Base-by-base conservation (phyloP, 92 coral and sea anemone species). In the Zoanthus gigantus region DNA sequence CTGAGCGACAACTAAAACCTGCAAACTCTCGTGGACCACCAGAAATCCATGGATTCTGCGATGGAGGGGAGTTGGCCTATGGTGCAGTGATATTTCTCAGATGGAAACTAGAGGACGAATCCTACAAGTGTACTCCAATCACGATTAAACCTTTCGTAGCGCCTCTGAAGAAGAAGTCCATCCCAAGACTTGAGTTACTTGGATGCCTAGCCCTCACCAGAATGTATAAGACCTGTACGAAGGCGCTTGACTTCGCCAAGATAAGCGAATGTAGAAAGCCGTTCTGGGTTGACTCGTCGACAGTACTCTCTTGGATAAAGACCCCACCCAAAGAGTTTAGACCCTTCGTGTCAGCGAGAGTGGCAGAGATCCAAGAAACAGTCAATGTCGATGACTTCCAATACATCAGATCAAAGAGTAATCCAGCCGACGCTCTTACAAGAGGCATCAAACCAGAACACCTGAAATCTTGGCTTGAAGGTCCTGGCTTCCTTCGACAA, bases 381-480 rank as follows among this genome's bases (percentile, higher is more conserved):
- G 85, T 93, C 4, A 89, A 78, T 10, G 84, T 61, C 2, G 93
- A 91, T 1, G 86, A 89, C 68, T 91, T 93, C 58, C 79, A 63
- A 6, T 93, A 91, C 76, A 58, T 91, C 67, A 86, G 92, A 71
- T 92, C 94, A 9, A 92, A 87, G 74, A 71, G 83, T 28, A 92
- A 94, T 71, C 93, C 94, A 32, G 96, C 93, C 2, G 93, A 94
- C 66, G 92, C 89, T 5, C 92, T 91, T 61, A 89, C 94, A 0
- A 82, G 92, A 86, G 94, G 91, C 34, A 93, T 86, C 53, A 80
- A 77, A 71, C 81, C 82, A 5, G 88, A 72, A 45, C 75, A 71
- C 14, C 82, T 88, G 4, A 47, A 29, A 71, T 30, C 34, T 72
- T 88, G 82, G 91, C 9, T 74, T 50, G 17, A 30, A n/a, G 91